Evolutionary conservation across 2,113 vertebrate species (phyloP).

Genomic region (Lanius collurio): DNA sequence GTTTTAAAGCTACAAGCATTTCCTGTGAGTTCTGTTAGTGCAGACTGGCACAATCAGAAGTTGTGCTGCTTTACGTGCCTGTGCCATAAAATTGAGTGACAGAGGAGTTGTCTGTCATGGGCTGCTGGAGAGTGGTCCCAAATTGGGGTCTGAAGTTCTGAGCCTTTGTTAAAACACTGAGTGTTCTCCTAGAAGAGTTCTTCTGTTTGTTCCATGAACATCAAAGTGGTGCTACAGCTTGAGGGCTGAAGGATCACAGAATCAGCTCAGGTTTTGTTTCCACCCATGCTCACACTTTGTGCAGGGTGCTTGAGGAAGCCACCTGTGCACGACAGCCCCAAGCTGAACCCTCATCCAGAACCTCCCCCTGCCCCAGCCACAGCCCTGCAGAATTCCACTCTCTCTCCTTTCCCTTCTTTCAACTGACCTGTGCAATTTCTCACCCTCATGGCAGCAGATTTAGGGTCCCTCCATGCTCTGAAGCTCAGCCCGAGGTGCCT

Average conservation of each 20-base stretch:
- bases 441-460: not conserved
- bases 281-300: not conserved
- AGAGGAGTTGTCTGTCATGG: not conserved
- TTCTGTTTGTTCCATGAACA: not conserved
- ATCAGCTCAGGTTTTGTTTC: not conserved
- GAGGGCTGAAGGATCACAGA: not conserved
- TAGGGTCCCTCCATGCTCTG: not conserved
- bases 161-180: not conserved
- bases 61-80: not conserved
- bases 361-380: not conserved
- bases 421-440: not conserved
- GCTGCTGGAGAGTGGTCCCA: not conserved
- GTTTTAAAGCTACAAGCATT: not conserved
- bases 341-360: not conserved
- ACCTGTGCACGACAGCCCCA: not conserved
- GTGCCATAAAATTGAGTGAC: not conserved
- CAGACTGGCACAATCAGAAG: not conserved
- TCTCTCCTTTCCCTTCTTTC: not conserved
- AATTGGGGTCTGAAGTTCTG: not conserved
- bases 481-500: not conserved
- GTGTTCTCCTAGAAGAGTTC: not conserved
- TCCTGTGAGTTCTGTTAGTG: not conserved
- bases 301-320: not conserved
- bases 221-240: not conserved
- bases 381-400: not conserved